Conservation (phyloP, 2,113 vertebrate species). For the Cottus gobio region DNA sequence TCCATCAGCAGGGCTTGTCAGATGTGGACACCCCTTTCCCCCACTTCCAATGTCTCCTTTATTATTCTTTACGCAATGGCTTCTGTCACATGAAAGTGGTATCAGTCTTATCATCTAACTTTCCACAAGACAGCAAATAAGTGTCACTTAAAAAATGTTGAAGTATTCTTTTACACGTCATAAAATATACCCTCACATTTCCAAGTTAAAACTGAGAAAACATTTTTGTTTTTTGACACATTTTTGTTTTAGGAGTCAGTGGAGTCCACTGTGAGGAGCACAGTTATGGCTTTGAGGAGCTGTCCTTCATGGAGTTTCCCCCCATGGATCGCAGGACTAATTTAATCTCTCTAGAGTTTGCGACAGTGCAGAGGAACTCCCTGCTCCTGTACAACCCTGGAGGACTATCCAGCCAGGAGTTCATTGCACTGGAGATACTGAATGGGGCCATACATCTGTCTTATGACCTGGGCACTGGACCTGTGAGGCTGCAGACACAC, state of each 20-base stretch:
- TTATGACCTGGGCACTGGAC: conserved; percentile 82
- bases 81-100: not conserved
- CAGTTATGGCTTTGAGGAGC: conserved; percentile 83
- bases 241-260: conserved; percentile 70
- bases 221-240: conserved; percentile 29
- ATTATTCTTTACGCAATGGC: not conserved
- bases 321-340: conserved; percentile 81
- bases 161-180: not conserved
- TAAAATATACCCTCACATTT: not conserved
- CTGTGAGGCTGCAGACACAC: conserved; percentile 75
- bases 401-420: conserved; percentile 71
- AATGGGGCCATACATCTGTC: conserved; percentile 74
- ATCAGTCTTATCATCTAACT: not conserved
- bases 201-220: not conserved
- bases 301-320: conserved; percentile 84
- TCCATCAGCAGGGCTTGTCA: not conserved
- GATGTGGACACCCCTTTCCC: not conserved
- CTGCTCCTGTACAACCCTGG: conserved; percentile 81
- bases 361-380: conserved; percentile 77
- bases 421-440: conserved; percentile 81
- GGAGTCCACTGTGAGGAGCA: conserved; percentile 79
- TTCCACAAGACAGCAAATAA: not conserved
- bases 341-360: conserved; percentile 83
- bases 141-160: not conserved
- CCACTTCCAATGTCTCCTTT: not conserved